Conservation (phyloP, 2,797 vertebrate species). For the Gallirallus australis region DNA sequence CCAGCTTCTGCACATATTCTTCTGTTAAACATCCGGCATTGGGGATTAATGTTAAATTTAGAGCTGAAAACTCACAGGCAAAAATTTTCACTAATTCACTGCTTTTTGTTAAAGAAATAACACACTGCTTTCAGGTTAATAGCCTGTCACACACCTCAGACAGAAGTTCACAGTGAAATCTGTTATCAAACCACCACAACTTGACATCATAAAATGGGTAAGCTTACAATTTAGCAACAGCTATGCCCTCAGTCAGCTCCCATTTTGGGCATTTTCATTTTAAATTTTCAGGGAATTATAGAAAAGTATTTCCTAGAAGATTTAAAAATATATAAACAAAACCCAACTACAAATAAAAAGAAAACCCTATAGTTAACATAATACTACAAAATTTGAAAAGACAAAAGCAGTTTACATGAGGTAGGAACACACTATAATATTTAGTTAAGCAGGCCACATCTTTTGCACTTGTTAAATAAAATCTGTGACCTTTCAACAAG, state of each 20-base stretch:
- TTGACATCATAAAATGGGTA: not conserved
- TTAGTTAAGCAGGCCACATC: not conserved
- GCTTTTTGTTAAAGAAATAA: not conserved
- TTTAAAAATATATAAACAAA: not conserved
- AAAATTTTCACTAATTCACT: not conserved
- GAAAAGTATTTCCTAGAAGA: not conserved
- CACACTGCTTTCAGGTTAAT: not conserved
- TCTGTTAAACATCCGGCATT: not conserved
- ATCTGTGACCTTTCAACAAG: too few species aligned
- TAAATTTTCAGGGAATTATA: not conserved
- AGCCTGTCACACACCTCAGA: not conserved
- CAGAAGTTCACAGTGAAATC: not conserved
- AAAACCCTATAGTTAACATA: not conserved
- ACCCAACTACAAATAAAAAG: not conserved
- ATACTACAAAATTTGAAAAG: not conserved
- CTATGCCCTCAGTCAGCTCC: not conserved
- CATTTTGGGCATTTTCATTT: not conserved
- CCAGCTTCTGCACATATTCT: not conserved
- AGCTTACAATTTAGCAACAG: not conserved
- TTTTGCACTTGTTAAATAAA: not conserved
- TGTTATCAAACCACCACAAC: not conserved
- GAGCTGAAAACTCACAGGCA: not conserved
- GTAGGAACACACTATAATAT: not conserved
- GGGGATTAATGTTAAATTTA: not conserved
- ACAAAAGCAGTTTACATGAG: not conserved